Base-by-base conservation (phyloP, 2,113 vertebrate genomes). In the Notiomystis cincta region DNA sequence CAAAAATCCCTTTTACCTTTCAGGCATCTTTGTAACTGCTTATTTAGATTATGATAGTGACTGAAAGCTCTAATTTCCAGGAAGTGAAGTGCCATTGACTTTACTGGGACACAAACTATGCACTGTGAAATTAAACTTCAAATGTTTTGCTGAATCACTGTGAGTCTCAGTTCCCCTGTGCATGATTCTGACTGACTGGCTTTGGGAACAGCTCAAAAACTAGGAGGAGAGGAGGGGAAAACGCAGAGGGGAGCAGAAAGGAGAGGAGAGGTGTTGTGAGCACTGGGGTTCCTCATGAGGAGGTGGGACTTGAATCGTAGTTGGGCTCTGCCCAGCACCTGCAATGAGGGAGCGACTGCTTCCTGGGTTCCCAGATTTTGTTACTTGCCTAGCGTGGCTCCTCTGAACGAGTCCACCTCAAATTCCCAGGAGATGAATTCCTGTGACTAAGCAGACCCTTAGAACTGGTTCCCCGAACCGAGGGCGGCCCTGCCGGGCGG, bases 161-260 rank as follows among this genome's bases (percentile, higher is more conserved):
- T 24, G 38, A 60, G 19, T 65, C 58, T 83, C 33, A 24, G 40
- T 11, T 72, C 31, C 40, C 35, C 11, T 67, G 57, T 45, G 42
- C 31, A 4, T 4, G 54, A 9, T 42, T 62, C 48, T 56, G 78
- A 51, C 38, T 50, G 25, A 31, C 21, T 84, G 48, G 25, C 30
- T 76, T 60, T 2, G 13, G 82, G 48, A 87, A 19, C 11, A 76
- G 38, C 62, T 79, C 47, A 37, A 24, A 71, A 62, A 25, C 13
- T 4, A 12, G 58, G 4, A 51, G n/a, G 4, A 53, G 22, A 35
- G n/a, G 21, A 66, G 8, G 28, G 38, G 31, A 13, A 37, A 45
- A 61, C 4, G 3, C 0, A 0, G 54, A 53, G 47, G 50, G 37
- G 18, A 60, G 38, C 1, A 2, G 53, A 64, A 54, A 56, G 48